phyloP scores from a whole-genome alignment of 1,140 invertebrate genomes.

The Meteorus sp. region DNA sequence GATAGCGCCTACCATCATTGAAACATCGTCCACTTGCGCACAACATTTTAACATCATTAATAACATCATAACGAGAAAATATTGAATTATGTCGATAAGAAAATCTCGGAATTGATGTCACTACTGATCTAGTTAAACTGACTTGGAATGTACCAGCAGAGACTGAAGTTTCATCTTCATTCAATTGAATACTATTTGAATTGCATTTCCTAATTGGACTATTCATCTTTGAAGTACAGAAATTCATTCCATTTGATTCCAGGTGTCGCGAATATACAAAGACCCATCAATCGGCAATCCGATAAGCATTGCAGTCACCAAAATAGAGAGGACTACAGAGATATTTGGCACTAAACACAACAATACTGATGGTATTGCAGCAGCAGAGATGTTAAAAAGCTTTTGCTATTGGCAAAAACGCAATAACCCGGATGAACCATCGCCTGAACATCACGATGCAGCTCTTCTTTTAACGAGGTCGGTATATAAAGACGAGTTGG shows the following conservation, averaged over 20 bases:
- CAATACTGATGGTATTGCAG: constrained; percentile 56
- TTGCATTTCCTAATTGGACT: no score
- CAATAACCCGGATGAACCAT: constrained; percentile 59
- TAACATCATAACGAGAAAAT: no score
- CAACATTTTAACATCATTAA: no score
- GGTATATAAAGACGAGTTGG: constrained; percentile 25
- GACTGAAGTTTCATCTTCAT: no score
- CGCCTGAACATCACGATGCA: constrained; percentile 67
- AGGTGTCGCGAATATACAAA: constrained; percentile 78
- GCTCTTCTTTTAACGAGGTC: constrained; percentile 77
- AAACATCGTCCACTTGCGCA: no score
- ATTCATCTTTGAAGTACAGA: no score
- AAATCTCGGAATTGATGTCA: no score
- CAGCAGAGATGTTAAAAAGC: constrained; percentile 67
- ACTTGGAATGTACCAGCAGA: no score
- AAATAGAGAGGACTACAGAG: constrained; percentile 65
- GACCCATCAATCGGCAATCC: constrained; percentile 81
- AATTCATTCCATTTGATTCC: constrained; percentile 21
- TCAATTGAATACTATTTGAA: neutral
- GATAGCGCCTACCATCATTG: no score
- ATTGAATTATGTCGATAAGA: no score
- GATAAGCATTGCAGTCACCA: constrained; percentile 75
- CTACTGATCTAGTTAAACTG: no score
- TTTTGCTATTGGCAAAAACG: constrained; percentile 75
- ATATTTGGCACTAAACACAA: constrained; percentile 48